Evolutionary conservation across 2,113 vertebrate genomes (phyloP), one percentile per base, ranked within the genome.

Genomic region (rabbit (Oryctolagus cuniculus)): DNA sequence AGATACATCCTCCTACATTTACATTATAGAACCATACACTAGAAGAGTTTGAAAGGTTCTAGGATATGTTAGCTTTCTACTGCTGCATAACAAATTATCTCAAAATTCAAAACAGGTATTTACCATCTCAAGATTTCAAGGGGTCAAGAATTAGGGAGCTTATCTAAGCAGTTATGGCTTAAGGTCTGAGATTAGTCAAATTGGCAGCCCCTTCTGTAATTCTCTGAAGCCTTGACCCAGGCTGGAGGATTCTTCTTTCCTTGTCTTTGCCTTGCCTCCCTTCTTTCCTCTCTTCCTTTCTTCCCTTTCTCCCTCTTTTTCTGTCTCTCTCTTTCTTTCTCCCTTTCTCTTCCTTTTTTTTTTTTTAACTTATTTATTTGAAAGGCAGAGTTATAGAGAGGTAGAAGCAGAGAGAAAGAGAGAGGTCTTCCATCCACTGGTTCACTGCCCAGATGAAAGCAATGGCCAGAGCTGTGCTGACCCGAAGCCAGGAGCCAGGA

Each of bases 111-210:
- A 72, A 85, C 25, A 80, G 13, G 63, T 31, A 63, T 87, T 34
- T 82, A 51, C 44, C 24, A 77, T 82, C 64, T 49, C 24, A 64
- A 3, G 22, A 29, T 83, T 93, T 83, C 29, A 83, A 38, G 87
- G 29, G 1, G 17, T 78, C 44, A 70, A 19, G 29, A 88, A 91
- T 38, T 90, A 44, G 55, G 61, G 61, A 82, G 21, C 16, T 70
- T 77, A 64, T 89, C 49, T 90, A 25, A 13, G 29, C 10, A 81
- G 51, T 83, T 82, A 63, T 77, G 70, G 27, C 38, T 81, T 55
- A 91, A 13, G 31, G 81, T 83, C 74, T 74, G 53, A 85, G 64
- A 85, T 67, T 66, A 77, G 29, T 85, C n/a, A 67, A 89, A 80
- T 66, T 73, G 36, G 55, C n/a, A 1, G 22, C 38, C 24, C 78